Percentiles rank a stretch among this genome's conserved stretches.
phyloP scores from a whole-genome alignment of 2,888 invertebrate species.

The Drosophila rubida region DNA sequence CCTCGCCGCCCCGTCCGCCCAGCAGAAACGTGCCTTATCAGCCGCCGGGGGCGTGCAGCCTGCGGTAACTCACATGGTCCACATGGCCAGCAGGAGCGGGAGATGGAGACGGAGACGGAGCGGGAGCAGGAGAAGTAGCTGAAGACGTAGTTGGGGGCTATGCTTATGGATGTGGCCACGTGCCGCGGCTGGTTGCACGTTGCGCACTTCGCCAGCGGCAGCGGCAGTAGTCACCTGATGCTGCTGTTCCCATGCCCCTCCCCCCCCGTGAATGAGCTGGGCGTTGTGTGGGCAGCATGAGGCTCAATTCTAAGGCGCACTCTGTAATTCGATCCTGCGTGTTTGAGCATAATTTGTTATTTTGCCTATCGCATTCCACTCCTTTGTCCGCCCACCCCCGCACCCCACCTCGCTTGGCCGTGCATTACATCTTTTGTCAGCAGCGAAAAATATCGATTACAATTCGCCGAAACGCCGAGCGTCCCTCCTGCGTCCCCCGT shows the following conservation, averaged over 20 bases:
- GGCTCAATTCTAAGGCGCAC: constrained; percentile 22
- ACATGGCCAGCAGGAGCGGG: constrained; percentile 27
- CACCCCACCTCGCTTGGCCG: not conserved
- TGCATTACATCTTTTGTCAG: constrained; percentile 55
- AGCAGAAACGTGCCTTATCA: constrained; percentile 66
- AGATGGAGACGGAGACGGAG: too few species aligned
- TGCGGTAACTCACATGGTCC: constrained; percentile 49
- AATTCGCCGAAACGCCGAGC: constrained; percentile 67
- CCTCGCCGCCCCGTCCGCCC: not conserved
- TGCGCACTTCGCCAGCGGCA: constrained; percentile 40
- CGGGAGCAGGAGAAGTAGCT: too few species aligned
- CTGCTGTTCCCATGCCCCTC: constrained; percentile 62
- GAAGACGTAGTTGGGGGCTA: not conserved
- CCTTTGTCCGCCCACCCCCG: not conserved
- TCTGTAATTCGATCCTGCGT: constrained; percentile 70
- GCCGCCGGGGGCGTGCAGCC: constrained; percentile 46
- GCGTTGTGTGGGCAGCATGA: constrained; percentile 22
- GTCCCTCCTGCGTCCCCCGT: constrained; percentile 36
- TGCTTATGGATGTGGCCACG: constrained; percentile 43
- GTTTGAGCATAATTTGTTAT: constrained; percentile 76
- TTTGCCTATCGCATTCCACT: constrained; percentile 65
- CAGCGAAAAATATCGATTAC: constrained; percentile 72
- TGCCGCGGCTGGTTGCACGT: constrained; percentile 40
- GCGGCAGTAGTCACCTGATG: constrained; percentile 71
- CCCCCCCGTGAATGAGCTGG: constrained; percentile 33